Percentiles rank a stretch among this genome's conserved stretches.
Evolutionary conservation across 2,113 vertebrate species (phyloP).

Genomic region (Leucoraja erinaceus): DNA sequence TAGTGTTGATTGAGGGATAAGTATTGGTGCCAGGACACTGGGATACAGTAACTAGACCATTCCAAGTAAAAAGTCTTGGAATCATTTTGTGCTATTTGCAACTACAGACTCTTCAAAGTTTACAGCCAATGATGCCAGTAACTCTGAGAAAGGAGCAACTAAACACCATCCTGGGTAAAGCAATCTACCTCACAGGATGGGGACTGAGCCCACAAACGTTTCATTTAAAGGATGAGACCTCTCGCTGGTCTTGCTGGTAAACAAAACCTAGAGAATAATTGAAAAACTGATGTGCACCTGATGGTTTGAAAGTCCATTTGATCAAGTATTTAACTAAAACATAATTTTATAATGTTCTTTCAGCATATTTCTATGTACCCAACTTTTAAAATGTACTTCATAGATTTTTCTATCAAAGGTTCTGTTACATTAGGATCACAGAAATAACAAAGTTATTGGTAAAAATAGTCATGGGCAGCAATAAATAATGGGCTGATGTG

Average conservation of each 20-base stretch:
- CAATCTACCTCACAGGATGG: too few relatives aligned
- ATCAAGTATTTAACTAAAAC: neutral
- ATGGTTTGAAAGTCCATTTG: neutral
- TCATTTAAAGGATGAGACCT: neutral
- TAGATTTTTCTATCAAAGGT: neutral
- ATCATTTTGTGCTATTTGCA: too few relatives aligned
- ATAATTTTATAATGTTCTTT: neutral
- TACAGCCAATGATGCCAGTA: neutral
- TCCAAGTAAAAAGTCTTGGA: too few relatives aligned
- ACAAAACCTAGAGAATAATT: neutral
- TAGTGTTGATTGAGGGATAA: neutral
- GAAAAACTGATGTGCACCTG: neutral
- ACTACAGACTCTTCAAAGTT: too few relatives aligned
- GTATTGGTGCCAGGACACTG: neutral
- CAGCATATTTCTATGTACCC: neutral
- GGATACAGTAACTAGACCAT: neutral
- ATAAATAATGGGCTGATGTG: neutral
- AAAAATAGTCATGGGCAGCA: neutral
- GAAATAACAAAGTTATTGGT: neutral
- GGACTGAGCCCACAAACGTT: neutral
- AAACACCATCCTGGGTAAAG: neutral
- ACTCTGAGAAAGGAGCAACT: neutral
- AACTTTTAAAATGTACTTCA: neutral
- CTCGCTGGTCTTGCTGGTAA: neutral
- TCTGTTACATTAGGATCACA: neutral